Base-by-base conservation (phyloP, 1,140 invertebrate genomes). In the Drosophila teissieri region DNA sequence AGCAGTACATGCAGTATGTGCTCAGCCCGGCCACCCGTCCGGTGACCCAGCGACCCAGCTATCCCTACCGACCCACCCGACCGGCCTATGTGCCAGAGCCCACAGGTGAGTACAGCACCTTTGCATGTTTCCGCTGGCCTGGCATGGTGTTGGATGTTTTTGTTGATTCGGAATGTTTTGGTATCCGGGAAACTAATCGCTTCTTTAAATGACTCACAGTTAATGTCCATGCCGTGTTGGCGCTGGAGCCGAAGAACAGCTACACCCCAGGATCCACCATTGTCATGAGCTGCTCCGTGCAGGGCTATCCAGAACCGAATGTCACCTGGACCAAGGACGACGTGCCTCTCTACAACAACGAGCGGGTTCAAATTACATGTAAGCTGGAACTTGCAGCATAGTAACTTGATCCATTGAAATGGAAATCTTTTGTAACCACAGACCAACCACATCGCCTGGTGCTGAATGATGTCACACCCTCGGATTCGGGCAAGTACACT, bases 271-370 rank as follows among this genome's bases (percentile, higher is more conserved):
- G 95, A 46, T 94, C 94, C 44, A 94, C 95, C 63, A 93, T 98
- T 48, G 93, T 91, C 40, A 93, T 98, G 44, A 93, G 93, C n/a
- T 98, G 97, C 91, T 93, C 94, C 7, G 96, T 96, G 11, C 94
- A 95, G 52, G 97, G 97, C 3, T 95, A 95, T 92, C 96, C 97
- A 1, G 92, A 93, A 39, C 96, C 96, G 4, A 92, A 93, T 60
- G 95, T 97, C 0, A 92, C 93, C 40, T 98, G 97, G 97, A 96
- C 94, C 81, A 97, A 97, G 92, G 95, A 97, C 86, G 93, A 94
- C 42, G 84, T 93, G 36, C 92, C 92, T 3, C 31, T 93, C 12
- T 51, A 80, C 19, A 54, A 64, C 22, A 78, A 63, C 17, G 68
- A 85, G 11, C 91, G 85, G 4, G 65, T 92, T n/a, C 85, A 90